Evolutionary conservation across 2,797 vertebrate species (phyloP).

Genomic region (Rhabdophis nuchalis): DNA sequence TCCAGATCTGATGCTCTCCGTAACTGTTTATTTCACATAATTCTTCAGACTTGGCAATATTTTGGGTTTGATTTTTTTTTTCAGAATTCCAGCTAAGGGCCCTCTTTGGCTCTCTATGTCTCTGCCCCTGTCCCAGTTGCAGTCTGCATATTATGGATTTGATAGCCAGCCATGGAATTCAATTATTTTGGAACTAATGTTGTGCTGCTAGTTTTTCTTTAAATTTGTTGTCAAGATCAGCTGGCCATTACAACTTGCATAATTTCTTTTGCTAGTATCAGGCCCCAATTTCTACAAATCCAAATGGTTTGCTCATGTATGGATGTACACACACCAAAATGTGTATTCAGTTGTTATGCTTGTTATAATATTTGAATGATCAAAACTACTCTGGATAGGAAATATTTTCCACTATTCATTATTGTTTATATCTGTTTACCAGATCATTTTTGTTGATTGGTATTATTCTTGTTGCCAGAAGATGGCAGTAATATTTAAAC

Average conservation of each 20-base stretch:
- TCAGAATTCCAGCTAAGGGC: not conserved
- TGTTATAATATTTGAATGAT: not conserved
- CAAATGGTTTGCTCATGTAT: not conserved
- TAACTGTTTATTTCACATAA: not conserved
- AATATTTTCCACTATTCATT: not conserved
- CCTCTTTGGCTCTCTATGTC: not conserved
- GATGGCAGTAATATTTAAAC: slow-evolving; percentile 1
- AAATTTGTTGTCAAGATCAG: not conserved
- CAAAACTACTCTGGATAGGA: not conserved
- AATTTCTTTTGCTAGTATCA: not conserved
- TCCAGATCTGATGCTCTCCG: not conserved
- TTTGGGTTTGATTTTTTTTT: not conserved
- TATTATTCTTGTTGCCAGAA: not conserved
- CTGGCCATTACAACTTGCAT: not conserved
- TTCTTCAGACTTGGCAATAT: not conserved
- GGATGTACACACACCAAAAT: not conserved
- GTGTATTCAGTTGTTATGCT: not conserved
- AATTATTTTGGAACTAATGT: not conserved
- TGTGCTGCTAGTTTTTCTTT: not conserved
- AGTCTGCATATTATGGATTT: not conserved
- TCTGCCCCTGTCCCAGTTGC: not conserved
- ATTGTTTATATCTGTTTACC: not conserved
- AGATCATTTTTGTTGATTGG: not conserved
- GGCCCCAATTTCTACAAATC: not conserved
- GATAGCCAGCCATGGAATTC: not conserved